phyloP scores from a whole-genome alignment of 2,888 invertebrate species.

The Choreutis nemorana region DNA sequence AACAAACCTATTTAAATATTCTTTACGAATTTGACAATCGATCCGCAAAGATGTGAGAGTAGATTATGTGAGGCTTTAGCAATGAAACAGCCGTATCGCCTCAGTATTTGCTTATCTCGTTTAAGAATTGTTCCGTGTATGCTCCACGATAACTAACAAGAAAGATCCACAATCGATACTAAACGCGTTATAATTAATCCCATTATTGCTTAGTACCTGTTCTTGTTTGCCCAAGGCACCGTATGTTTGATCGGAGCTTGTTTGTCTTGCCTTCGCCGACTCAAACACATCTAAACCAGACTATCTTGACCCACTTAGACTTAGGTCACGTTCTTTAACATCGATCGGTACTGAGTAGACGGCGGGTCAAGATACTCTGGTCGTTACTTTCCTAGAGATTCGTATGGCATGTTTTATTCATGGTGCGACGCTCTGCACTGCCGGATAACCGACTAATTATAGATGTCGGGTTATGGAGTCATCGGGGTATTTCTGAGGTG shows the following conservation, averaged over 20 bases:
- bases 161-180: too few relatives aligned
- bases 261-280: constrained; percentile 28
- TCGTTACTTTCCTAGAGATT: constrained; percentile 35
- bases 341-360: constrained; percentile 8
- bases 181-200: constrained; percentile 31
- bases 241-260: constrained; percentile 29
- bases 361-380: constrained; percentile 22
- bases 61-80: too few relatives aligned
- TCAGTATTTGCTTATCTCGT: too few relatives aligned
- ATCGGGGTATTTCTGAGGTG: constrained; percentile 19
- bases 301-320: constrained; percentile 16
- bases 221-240: constrained; percentile 26
- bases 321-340: constrained; percentile 3
- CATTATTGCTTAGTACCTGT: constrained; percentile 35
- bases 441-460: constrained; percentile 57
- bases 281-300: constrained; percentile 24
- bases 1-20: background rate
- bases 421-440: constrained; percentile 41
- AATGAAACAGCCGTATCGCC: too few relatives aligned
- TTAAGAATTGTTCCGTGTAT: too few relatives aligned
- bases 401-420: constrained; percentile 58
- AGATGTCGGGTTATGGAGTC: constrained; percentile 42
- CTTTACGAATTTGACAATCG: background rate
- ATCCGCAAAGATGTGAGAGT: background rate
- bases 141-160: too few relatives aligned